A percentile compares a stretch with the other conserved stretches of the same genome.
Evolutionary conservation across 2,797 vertebrate genomes (phyloP).

Genomic region (Muscicapa comitata): DNA sequence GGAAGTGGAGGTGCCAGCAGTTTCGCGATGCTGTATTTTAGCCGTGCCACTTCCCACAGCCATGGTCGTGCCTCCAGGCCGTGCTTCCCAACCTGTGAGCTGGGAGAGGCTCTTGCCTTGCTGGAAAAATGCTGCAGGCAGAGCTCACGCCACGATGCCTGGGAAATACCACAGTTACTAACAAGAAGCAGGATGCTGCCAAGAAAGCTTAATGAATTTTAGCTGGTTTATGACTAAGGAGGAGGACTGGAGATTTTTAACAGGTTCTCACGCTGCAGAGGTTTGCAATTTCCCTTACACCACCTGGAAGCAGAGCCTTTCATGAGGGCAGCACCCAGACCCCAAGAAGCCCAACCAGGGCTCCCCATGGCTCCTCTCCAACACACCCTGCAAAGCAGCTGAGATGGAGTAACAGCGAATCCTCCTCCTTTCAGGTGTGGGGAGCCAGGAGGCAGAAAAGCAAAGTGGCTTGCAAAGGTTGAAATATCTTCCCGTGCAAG

Average conservation of each 20-base stretch:
- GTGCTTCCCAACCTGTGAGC: neutral
- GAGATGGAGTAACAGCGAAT: neutral
- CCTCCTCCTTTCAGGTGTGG: neutral
- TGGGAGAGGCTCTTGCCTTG: neutral
- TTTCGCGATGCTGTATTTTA: neutral
- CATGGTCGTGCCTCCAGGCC: fast-evolving
- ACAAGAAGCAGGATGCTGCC: neutral
- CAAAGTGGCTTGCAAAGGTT: neutral
- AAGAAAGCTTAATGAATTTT: neutral
- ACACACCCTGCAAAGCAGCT: neutral
- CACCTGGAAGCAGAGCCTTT: neutral
- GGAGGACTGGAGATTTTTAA: neutral
- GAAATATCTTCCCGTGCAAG: neutral
- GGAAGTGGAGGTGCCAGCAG: neutral
- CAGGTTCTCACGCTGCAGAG: neutral
- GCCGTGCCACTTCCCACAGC: neutral
- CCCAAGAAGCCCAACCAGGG: fast-evolving
- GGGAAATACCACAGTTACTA: neutral
- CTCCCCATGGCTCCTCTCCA: neutral
- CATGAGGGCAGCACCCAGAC: fast-evolving
- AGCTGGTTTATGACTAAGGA: neutral
- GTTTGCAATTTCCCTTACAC: neutral
- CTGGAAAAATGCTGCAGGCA: fast-evolving
- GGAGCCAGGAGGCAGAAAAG: neutral
- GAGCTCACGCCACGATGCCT: fast-evolving